Percentiles rank a stretch among this genome's conserved stretches.
Evolutionary conservation across 1,140 invertebrate species (phyloP).

Genomic region (Hylaeus volcanicus): DNA sequence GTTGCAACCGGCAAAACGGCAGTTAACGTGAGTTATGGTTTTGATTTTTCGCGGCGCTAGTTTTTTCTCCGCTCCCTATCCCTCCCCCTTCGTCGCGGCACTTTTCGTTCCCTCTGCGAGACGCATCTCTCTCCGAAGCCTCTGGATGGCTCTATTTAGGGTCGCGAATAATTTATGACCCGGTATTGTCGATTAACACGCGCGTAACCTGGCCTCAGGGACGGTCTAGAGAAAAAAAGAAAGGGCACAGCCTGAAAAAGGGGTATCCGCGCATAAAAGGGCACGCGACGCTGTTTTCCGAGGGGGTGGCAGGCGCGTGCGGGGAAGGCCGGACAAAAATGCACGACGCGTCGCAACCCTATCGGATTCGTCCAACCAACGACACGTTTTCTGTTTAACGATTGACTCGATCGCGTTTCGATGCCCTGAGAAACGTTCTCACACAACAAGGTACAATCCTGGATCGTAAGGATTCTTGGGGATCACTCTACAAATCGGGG

Average conservation of each 20-base stretch:
- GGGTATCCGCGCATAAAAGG: conserved; percentile 72
- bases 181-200: conserved; percentile 79
- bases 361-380: conserved; percentile 78
- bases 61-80: conserved; percentile 52
- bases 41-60: conserved; percentile 66
- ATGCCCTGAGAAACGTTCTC: not conserved
- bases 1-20: conserved; percentile 63
- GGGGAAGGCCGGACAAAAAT: conserved; percentile 31
- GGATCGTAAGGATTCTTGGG: no score
- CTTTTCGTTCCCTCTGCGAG: conserved; percentile 22
- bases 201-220: conserved; percentile 68
- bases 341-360: conserved; percentile 66
- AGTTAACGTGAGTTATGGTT: conserved; percentile 74
- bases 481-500: no score
- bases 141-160: conserved; percentile 78
- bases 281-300: conserved; percentile 77
- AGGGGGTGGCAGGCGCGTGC: conserved; percentile 61
- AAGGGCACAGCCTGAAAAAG: conserved; percentile 54
- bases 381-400: conserved; percentile 76
- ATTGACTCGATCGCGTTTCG: conserved; percentile 41
- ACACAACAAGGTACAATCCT: no score
- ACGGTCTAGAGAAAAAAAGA: conserved; percentile 28
- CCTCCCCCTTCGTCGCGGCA: not conserved
- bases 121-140: conserved; percentile 21
- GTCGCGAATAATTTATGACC: conserved; percentile 79